Base-by-base conservation (phyloP, 2,797 vertebrate genomes). In the Helarctos malayanus region DNA sequence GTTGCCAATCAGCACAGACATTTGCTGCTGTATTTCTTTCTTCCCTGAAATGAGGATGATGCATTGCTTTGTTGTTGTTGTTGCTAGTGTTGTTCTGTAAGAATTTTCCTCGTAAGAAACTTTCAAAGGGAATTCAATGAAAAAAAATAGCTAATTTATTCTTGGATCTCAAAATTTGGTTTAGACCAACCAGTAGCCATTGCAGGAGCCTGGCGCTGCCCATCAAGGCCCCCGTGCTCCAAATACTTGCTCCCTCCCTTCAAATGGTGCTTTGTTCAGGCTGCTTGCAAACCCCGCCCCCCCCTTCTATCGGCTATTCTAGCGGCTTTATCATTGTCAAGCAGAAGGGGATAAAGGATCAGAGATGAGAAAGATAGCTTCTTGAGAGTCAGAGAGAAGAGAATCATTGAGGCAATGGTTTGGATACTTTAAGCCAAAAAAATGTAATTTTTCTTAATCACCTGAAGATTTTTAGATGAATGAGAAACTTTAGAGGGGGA, bases 161-260 rank as follows among this genome's bases (percentile, higher is more conserved):
- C 32, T 49, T 49, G 49, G 65, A 35, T 57, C 8, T 41, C n/a
- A 2, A 15, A 32, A 21, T 13, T 38, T 71, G 54, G 14, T 63
- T 89, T 61, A n/a, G 29, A 79, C 23, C 18, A 52, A 59, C 1
- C 14, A 15, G 32, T 10, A 27, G 8, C 47, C 10, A 29, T 18
- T 27, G 11, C 10, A 29, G 14, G 25, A 45, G 52, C 29, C 21
- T 19, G 6, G n/a, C 7, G 1, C 18, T 21, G 5, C 14, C 12
- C 10, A 32, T 0, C 2, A 32, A 29, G 5, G 14, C 4, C 25
- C 2, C 1, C 7, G n/a, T 7, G 12, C 41, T 61, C 16, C 29
- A 35, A 13, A 45, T 10, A 45, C 8, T 14, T 13, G 15, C 25
- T 15, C 21, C 14, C 3, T 1, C 27, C 41, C 84, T 47, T 45